These are phyloP conservation scores for Solenodon paradoxus DNA, from an alignment of 2,113 vertebrate species.

Conservation along the genomic window DNA sequence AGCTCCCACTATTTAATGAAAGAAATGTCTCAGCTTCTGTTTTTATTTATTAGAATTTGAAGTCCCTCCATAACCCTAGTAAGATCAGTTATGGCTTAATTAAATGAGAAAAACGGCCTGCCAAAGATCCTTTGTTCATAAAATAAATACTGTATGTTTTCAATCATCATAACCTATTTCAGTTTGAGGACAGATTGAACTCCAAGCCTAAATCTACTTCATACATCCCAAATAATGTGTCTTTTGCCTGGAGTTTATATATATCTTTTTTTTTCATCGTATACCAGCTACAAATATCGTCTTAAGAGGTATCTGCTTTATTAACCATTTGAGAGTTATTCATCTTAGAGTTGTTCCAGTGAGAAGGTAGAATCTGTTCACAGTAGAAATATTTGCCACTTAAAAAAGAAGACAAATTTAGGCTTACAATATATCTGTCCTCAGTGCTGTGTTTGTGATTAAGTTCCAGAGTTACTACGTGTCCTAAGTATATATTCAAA, in stretches of 20 bases:
- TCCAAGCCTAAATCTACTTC: slow-evolving; percentile 5
- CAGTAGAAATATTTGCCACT: slow-evolving; percentile 62
- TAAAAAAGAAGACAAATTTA: slow-evolving; percentile 48
- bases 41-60: slow-evolving; percentile 84
- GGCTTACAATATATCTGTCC: slow-evolving; percentile 59
- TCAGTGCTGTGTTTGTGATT: slow-evolving; percentile 51
- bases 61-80: slow-evolving; percentile 71
- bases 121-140: slow-evolving; percentile 76
- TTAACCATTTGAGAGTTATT: slow-evolving; percentile 43
- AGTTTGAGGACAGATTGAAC: slow-evolving; percentile 15
- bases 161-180: slow-evolving; percentile 55
- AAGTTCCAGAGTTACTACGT: slow-evolving; percentile 4
- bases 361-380: slow-evolving; percentile 35
- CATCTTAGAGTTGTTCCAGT: slow-evolving; percentile 45
- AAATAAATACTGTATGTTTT: slow-evolving; percentile 65
- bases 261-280: slow-evolving; percentile 7
- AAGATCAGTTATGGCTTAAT: slow-evolving; percentile 81
- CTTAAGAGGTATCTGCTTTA: slow-evolving; percentile 60
- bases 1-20: slow-evolving; percentile 81
- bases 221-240: slow-evolving; percentile 14
- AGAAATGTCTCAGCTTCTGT: slow-evolving; percentile 76
- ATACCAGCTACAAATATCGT: slow-evolving; percentile 53
- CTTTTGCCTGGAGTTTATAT: slow-evolving; percentile 48
- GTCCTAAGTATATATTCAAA: slow-evolving; percentile 26
- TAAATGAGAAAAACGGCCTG: slow-evolving; percentile 81